Evolutionary conservation across 30 jellyfish, hydroid and myxozoan species (phyloP).

Genomic region (Aurelia aurita): DNA sequence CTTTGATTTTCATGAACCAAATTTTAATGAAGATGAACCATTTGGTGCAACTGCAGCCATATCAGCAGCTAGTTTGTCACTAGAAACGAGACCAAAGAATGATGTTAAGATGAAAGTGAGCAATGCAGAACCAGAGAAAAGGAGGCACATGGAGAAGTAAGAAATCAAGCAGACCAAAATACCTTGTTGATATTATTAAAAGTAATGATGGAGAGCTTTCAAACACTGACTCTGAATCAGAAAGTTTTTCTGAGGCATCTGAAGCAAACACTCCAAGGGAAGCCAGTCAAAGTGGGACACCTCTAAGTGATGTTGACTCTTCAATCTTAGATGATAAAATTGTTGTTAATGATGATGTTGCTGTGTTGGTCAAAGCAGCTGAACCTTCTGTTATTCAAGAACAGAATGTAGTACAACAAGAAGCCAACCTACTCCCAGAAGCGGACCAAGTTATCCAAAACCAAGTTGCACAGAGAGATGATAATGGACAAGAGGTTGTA

Average conservation of each 20-base stretch:
- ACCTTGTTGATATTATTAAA: conserved; percentile 51
- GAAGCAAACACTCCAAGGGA: too few species aligned
- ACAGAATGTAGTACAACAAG: too few species aligned
- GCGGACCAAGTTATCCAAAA: background rate
- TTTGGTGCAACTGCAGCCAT: conserved; percentile 3
- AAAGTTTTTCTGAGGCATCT: background rate
- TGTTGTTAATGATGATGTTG: background rate
- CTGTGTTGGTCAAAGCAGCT: background rate
- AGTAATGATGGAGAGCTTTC: background rate
- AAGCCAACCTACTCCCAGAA: too few species aligned
- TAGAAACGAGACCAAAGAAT: background rate
- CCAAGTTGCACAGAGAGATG: background rate
- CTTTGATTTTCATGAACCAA: conserved; percentile 38
- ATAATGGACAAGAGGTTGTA: background rate
- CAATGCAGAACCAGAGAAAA: background rate
- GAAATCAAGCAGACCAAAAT: conserved; percentile 33
- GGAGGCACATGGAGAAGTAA: background rate
- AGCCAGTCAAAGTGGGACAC: background rate
- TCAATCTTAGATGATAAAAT: background rate
- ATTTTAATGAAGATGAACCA: background rate
- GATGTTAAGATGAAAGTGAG: too few species aligned
- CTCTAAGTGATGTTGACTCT: background rate
- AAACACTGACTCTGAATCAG: conserved; percentile 41
- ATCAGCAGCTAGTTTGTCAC: conserved; percentile 10
- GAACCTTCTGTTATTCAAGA: background rate